phyloP scores from a whole-genome alignment of 2,113 vertebrate genomes.

The Psilopsiagon aurifrons region DNA sequence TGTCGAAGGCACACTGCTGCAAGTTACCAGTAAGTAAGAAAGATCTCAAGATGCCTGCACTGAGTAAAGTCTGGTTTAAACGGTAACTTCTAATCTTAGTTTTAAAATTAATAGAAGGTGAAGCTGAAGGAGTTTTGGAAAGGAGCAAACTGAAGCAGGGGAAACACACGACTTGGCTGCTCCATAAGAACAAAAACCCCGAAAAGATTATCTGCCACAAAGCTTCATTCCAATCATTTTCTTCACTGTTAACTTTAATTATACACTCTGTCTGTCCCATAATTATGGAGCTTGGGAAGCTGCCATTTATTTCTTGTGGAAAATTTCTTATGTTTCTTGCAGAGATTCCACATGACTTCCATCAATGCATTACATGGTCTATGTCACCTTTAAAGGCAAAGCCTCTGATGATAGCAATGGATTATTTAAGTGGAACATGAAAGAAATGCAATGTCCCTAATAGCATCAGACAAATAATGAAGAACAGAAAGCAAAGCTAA shows the following conservation, averaged over 20 bases:
- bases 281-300: constrained; percentile 74
- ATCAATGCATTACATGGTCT: background rate
- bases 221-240: constrained; percentile 66
- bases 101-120: constrained; percentile 34
- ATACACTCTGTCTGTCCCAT: constrained; percentile 66
- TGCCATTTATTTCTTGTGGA: constrained; percentile 69
- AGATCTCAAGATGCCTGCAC: constrained; percentile 24
- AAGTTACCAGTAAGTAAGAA: constrained; percentile 9
- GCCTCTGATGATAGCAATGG: background rate
- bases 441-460: background rate
- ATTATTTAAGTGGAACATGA: background rate
- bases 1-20: background rate
- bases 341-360: constrained; percentile 6
- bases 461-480: background rate
- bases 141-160: background rate
- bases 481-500: background rate
- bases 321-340: constrained; percentile 60
- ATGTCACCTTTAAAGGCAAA: background rate
- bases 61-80: constrained; percentile 51
- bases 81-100: constrained; percentile 63
- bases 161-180: constrained; percentile 16
- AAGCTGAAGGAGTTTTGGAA: constrained; percentile 51
- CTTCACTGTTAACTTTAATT: constrained; percentile 75
- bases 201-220: constrained; percentile 48
- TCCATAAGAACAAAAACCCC: constrained; percentile 46